Percentiles rank a stretch among this genome's conserved stretches.
phyloP scores from a whole-genome alignment of 2,113 vertebrate genomes.

The Thunnus thynnus region DNA sequence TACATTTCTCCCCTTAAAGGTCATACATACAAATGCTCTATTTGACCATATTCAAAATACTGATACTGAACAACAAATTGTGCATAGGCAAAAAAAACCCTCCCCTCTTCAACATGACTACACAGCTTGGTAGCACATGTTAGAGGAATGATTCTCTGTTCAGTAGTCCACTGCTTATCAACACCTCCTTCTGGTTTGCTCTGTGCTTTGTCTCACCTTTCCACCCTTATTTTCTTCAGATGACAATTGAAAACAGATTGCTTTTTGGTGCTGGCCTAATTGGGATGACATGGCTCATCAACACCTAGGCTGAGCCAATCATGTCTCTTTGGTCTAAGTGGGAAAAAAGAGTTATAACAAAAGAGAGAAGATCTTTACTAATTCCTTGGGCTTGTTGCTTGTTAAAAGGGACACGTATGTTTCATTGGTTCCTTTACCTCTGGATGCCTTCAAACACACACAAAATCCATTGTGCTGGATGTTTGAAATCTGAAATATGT shows the following conservation, averaged over 20 bases:
- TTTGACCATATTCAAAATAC: constrained; percentile 25
- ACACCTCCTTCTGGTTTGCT: constrained; percentile 35
- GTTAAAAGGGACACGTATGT: constrained; percentile 26
- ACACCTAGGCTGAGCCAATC: constrained; percentile 52
- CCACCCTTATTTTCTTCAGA: constrained; percentile 51
- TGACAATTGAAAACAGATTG: constrained; percentile 72
- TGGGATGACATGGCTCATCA: constrained; percentile 76
- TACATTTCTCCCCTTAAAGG: constrained; percentile 2
- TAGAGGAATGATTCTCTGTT: constrained; percentile 36
- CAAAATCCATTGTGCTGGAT: not conserved
- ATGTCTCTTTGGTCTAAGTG: constrained; percentile 41
- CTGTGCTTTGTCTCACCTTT: constrained; percentile 25
- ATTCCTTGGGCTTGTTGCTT: constrained; percentile 57
- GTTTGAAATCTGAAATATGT: not conserved
- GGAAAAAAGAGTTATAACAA: constrained; percentile 45
- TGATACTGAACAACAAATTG: constrained; percentile 6
- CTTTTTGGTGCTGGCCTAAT: constrained; percentile 67
- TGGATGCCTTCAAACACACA: constrained; percentile 13
- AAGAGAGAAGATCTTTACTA: constrained; percentile 62
- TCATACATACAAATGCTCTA: constrained; percentile 16
- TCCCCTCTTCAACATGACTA: constrained; percentile 21
- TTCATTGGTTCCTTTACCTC: constrained; percentile 12
- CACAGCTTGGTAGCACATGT: constrained; percentile 19
- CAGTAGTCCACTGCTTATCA: constrained; percentile 45
- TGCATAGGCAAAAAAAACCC: constrained; percentile 15